These are phyloP conservation scores for Ctenomys sociabilis DNA, from an alignment of 2,113 vertebrate genomes.

Conservation along the genomic window DNA sequence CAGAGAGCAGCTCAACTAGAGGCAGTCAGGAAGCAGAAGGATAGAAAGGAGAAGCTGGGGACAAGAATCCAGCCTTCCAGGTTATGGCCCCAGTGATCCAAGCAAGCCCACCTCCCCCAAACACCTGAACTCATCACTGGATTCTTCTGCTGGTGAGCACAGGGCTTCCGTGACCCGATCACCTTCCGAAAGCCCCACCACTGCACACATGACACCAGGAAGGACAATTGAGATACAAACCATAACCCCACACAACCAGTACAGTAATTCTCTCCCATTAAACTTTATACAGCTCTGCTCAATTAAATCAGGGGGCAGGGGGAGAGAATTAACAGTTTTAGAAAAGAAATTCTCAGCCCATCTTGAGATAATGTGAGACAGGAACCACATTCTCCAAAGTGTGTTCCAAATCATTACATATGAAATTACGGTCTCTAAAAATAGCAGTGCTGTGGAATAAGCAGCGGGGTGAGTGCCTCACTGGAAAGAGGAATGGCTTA, in stretches of 20 bases:
- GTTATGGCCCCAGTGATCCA: neutral
- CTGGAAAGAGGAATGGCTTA: neutral
- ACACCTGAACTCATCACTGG: neutral
- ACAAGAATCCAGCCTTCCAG: neutral
- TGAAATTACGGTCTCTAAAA: slow-evolving; percentile 57
- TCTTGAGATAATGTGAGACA: slow-evolving; percentile 33
- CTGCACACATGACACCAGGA: neutral
- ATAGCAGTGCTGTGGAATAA: neutral
- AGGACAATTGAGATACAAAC: neutral
- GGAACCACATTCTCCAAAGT: slow-evolving; percentile 52
- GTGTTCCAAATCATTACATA: slow-evolving; percentile 49
- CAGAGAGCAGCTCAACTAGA: neutral
- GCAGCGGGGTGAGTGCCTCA: slow-evolving; percentile 12
- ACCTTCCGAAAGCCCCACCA: neutral
- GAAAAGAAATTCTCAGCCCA: neutral
- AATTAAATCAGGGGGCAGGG: neutral
- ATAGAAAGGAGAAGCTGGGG: neutral
- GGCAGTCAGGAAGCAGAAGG: neutral
- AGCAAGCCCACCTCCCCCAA: neutral
- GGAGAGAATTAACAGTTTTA: neutral
- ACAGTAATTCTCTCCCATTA: neutral
- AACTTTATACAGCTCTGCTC: neutral
- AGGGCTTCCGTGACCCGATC: too few species aligned
- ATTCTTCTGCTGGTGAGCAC: neutral
- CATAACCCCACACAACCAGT: neutral